Conservation (phyloP, 2,113 vertebrate genomes). For the Malurus elegans region DNA sequence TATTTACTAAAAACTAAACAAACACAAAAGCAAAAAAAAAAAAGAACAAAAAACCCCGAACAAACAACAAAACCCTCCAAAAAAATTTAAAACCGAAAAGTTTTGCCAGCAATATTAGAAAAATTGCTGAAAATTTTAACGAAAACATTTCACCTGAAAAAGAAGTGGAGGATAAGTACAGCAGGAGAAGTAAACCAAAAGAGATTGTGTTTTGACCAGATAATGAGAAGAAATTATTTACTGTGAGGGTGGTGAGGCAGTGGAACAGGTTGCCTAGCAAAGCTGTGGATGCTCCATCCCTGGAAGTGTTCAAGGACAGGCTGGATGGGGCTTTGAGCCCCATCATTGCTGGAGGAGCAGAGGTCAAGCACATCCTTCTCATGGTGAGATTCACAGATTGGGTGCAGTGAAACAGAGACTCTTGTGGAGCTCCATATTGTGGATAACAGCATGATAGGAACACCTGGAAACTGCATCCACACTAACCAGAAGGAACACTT, state of each 20-base stretch:
- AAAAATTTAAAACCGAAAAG: neutral
- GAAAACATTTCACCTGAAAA: neutral
- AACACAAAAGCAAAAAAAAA: neutral
- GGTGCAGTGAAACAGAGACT: neutral
- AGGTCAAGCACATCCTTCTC: neutral
- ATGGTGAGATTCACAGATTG: neutral
- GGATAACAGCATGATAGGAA: accelerated
- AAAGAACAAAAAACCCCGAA: neutral
- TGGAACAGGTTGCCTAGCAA: neutral
- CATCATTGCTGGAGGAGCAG: neutral
- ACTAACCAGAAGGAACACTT: neutral
- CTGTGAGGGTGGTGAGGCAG: neutral
- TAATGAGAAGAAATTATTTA: neutral
- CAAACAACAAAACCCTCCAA: neutral
- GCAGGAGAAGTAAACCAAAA: neutral
- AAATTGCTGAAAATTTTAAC: neutral
- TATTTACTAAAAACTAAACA: neutral
- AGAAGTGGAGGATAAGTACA: neutral
- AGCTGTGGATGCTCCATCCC: neutral
- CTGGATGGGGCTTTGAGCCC: neutral
- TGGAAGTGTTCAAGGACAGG: neutral
- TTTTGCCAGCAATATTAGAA: neutral
- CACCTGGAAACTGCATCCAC: neutral
- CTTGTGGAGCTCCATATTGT: neutral
- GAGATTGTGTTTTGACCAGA: neutral